A percentile compares a stretch with the other conserved stretches of the same genome.
These are phyloP conservation scores for Hyphantria cunea DNA, from an alignment of 1,140 invertebrate species.

Conservation along the genomic window DNA sequence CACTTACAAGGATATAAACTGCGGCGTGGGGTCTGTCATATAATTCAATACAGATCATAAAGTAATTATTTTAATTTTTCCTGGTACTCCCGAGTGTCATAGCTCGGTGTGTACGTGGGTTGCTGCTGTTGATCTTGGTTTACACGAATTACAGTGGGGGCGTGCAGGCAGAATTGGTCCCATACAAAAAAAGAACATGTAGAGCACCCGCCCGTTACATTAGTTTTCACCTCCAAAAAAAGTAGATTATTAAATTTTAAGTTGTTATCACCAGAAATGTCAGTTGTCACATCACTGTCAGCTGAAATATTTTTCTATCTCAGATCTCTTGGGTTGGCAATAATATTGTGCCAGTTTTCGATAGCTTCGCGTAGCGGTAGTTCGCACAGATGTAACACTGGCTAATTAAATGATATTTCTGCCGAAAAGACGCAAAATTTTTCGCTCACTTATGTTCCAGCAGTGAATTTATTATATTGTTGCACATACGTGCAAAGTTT, in stretches of 20 bases:
- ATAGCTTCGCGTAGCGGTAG: constrained; percentile 35
- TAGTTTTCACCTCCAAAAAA: not conserved
- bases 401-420: constrained; percentile 14
- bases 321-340: constrained; percentile 25
- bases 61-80: too few relatives aligned
- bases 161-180: too few relatives aligned
- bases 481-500: constrained; percentile 1
- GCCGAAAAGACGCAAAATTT: constrained; percentile 20
- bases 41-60: too few relatives aligned
- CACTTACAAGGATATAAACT: too few relatives aligned
- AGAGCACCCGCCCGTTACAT: too few relatives aligned
- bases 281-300: constrained; percentile 26
- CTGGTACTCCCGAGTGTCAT: too few relatives aligned
- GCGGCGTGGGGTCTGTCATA: too few relatives aligned
- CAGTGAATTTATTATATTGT: constrained; percentile 4
- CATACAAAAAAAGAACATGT: too few relatives aligned
- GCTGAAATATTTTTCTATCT: constrained; percentile 19
- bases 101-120: too few relatives aligned
- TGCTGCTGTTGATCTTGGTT: too few relatives aligned
- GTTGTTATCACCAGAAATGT: not conserved
- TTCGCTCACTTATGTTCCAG: not conserved
- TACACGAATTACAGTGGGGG: too few relatives aligned
- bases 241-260: constrained; percentile 1
- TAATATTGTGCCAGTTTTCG: constrained; percentile 42
- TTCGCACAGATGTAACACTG: constrained; percentile 22